phyloP scores from a whole-genome alignment of 1,140 invertebrate genomes.

The Octopus bimaculoides region DNA sequence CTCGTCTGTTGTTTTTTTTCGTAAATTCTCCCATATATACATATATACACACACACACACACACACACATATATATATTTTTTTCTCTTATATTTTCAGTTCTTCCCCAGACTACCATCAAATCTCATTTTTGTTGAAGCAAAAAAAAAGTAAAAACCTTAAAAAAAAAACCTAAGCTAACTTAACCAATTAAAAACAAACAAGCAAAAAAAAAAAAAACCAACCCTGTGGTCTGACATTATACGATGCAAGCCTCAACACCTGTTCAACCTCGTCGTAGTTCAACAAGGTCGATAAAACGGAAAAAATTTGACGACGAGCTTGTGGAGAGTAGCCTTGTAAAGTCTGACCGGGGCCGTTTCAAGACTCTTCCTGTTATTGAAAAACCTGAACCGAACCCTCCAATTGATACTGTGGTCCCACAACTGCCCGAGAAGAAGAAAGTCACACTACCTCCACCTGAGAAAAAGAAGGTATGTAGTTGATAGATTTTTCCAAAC shows the following conservation, averaged over 20 bases:
- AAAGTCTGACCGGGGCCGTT: slow-evolving; percentile 39
- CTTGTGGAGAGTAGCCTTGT: slow-evolving; percentile 69
- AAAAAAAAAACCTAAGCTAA: no score
- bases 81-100: no score
- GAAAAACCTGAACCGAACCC: slow-evolving; percentile 28
- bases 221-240: not conserved
- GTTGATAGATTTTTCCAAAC: no score
- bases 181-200: no score
- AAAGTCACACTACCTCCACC: slow-evolving; percentile 24
- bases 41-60: no score
- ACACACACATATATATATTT: no score
- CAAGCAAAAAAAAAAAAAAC: no score
- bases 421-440: slow-evolving; percentile 41
- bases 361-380: slow-evolving; percentile 19
- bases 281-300: slow-evolving; percentile 89
- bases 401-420: slow-evolving; percentile 17
- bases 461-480: slow-evolving; percentile 9
- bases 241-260: slow-evolving; percentile 7
- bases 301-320: slow-evolving; percentile 96
- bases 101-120: no score
- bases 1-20: no score
- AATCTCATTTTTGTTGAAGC: no score
- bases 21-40: no score
- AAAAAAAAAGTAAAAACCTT: no score
- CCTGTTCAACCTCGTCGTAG: slow-evolving; percentile 58